Base-by-base conservation (phyloP, 2,797 vertebrate species). In the Peromyscus eremicus region DNA sequence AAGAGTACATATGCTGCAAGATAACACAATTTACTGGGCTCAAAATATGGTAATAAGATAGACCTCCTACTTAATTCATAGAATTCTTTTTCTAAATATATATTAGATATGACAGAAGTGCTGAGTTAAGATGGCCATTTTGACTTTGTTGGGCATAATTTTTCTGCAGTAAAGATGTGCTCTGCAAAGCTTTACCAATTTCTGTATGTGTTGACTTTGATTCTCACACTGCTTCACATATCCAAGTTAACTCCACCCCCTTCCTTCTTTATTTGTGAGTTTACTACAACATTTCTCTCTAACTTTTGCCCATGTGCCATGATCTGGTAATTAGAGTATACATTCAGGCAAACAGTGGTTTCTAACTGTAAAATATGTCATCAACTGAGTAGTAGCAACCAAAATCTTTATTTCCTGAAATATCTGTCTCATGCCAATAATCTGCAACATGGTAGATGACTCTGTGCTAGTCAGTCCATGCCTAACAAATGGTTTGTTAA, bases 401-500 rank as follows among this genome's bases (percentile, higher is more conserved):
- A 79, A 94, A 94, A 94, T 76, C 55, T 89, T 95, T 9, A 70
- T 94, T 80, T n/a, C 43, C 37, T 84, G 81, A 92, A 96, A 93
- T 19, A 40, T 27, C 43, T 91, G 40, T 85, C 84, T 96, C n/a
- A 25, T 55, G 85, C 2, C 89, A 92, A 79, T 92, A 93, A 96
- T 62, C 32, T 70, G 66, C 55, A 70, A 75, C 32, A 87, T 34
- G 83, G 70, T n/a, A 83, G 79, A 94, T 94, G 82, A 92, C 34
- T 91, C 86, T 66, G 10, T 66, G 77, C 86, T 96, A 88, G 92
- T 94, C 83, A 94, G 80, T 81, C 71, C 81, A 64, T 60, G 73
- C 66, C 76, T 66, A 85, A 70, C 86, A 97, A 97, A 97, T 84
- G 57, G 88, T 89, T 94, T 97, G 77, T 82, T 96, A 96, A 98